These are phyloP conservation scores for Podotricha telesiphe DNA, from an alignment of 2,888 invertebrate genomes.

Conservation along the genomic window DNA sequence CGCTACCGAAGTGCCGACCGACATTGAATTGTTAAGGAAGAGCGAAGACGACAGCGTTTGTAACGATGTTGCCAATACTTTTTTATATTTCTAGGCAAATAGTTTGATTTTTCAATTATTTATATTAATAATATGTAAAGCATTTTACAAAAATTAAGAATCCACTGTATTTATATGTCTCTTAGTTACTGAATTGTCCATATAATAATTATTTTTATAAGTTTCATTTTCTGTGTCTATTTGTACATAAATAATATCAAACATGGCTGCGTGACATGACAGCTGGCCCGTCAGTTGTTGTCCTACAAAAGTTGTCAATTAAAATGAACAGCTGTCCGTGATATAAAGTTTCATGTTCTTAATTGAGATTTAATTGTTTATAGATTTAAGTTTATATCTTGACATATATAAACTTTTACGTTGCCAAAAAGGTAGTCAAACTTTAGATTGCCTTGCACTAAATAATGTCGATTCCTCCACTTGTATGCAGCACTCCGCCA, in stretches of 20 bases:
- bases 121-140: not conserved
- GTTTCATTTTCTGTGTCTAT: not conserved
- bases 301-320: constrained; percentile 62
- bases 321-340: constrained; percentile 73
- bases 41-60: constrained; percentile 23
- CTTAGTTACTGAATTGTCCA: not conserved
- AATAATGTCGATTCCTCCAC: constrained; percentile 86
- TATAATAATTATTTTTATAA: not conserved
- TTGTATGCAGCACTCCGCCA: constrained; percentile 87
- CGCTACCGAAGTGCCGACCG: constrained; percentile 26
- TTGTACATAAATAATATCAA: not conserved
- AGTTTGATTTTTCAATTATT: not conserved
- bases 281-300: constrained; percentile 48
- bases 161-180: too few relatives aligned
- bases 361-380: constrained; percentile 36
- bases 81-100: not conserved
- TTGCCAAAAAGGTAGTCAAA: constrained; percentile 6
- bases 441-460: constrained; percentile 16
- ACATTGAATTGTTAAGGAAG: constrained; percentile 24
- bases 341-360: constrained; percentile 48
- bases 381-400: constrained; percentile 26
- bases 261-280: constrained; percentile 41
- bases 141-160: too few relatives aligned
- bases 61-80: constrained; percentile 21
- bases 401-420: constrained; percentile 10